Conservation (phyloP, 2,888 invertebrate genomes). For the Morpho helenor region DNA sequence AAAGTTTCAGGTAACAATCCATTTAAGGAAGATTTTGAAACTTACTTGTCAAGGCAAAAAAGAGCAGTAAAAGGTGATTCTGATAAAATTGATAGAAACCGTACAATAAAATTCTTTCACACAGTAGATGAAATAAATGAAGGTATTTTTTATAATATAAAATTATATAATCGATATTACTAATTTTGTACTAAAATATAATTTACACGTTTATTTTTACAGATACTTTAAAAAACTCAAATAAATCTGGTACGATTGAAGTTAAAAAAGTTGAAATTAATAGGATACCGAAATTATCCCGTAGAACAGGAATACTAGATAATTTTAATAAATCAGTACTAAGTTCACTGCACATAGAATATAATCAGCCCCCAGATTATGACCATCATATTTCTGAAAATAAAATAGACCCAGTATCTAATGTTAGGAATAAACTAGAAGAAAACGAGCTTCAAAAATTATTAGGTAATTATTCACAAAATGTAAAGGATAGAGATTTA, state of each 20-base stretch:
- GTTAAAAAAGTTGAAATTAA: slow-evolving; percentile 42
- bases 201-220: slow-evolving; percentile 25
- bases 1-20: slow-evolving; percentile 23
- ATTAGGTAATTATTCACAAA: slow-evolving; percentile 47
- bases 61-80: slow-evolving; percentile 42
- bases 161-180: not conserved
- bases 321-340: slow-evolving; percentile 35
- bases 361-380: slow-evolving; percentile 43
- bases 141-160: slow-evolving; percentile 17
- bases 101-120: slow-evolving; percentile 49
- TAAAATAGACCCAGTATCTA: slow-evolving; percentile 51
- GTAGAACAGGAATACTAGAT: slow-evolving; percentile 37
- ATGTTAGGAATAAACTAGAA: slow-evolving; percentile 35
- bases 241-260: slow-evolving; percentile 49
- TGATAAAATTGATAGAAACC: slow-evolving; percentile 37
- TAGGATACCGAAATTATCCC: slow-evolving; percentile 32
- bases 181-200: not conserved
- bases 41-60: slow-evolving; percentile 33
- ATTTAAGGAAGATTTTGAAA: slow-evolving; percentile 30
- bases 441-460: slow-evolving; percentile 40
- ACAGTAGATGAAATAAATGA: slow-evolving; percentile 51
- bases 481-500: slow-evolving; percentile 49
- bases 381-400: slow-evolving; percentile 53
- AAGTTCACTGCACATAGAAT: slow-evolving; percentile 51
- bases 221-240: slow-evolving; percentile 55